Base-by-base conservation (phyloP, 2,797 vertebrate genomes). In the Vipera latastei region DNA sequence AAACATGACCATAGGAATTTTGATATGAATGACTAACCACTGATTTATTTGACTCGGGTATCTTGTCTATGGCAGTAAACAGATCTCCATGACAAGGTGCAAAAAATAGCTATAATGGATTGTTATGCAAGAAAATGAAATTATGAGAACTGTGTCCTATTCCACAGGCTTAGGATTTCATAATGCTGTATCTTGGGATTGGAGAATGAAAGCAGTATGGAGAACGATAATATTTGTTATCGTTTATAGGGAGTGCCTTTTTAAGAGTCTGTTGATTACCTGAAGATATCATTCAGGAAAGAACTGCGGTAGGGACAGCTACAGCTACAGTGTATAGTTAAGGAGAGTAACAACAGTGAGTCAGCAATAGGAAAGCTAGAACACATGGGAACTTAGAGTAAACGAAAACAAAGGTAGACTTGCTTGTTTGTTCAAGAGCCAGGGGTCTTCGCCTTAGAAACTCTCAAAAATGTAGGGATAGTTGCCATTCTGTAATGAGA, bases 1-100 rank as follows among this genome's bases (percentile, higher is more conserved):
- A 63, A 6, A 61, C 90, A 91, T 63, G 90, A 89, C 65, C 56
- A 69, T 4, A 22, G 65, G 87, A 90, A 91, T 95, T 91, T 93
- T 94, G 78, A 91, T 65, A 18, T 0, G 0, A 4, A 8, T 89
- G 48, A 89, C 89, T 51, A 65, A 26, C 32, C 44, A 89, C 69
- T 0, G 38, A 1, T 28, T 59, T 65, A 55, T 85, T 18, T 51
- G 92, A 28, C 51, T 94, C 57, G 26, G 25, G 2, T 38, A 51
- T 14, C 3, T 85, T 90, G 90, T 61, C n/a, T 93, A 38, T 63
- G 69, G 78, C 44, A 89, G 26, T 87, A 93, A 69, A 53, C 55
- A 90, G 57, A 85, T 85, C 56, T 25, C 7, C 86, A 78, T 88
- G 25, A 20, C 63, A 93, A 83, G 65, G 48, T 73, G 51, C 56